Percentiles rank a stretch among this genome's conserved stretches.
These are phyloP conservation scores for Chesias legatella DNA, from an alignment of 2,888 invertebrate species.

Conservation along the genomic window DNA sequence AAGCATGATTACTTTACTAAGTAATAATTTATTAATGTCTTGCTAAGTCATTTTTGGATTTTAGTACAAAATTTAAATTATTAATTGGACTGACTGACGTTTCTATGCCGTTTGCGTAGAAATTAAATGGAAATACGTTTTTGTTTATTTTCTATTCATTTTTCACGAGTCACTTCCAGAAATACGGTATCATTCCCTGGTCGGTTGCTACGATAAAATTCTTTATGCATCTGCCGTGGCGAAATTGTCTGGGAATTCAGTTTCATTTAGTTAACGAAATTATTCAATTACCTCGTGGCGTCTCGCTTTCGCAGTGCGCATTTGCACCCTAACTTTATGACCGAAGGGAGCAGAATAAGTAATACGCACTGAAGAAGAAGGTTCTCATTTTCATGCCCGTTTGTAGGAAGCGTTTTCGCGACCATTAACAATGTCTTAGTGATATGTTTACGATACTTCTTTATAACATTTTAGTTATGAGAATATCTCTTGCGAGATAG, in stretches of 20 bases:
- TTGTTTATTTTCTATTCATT: too few species aligned
- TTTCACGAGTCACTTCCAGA: constrained; percentile 34
- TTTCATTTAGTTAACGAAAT: constrained; percentile 74
- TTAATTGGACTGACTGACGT: too few species aligned
- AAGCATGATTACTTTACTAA: too few species aligned
- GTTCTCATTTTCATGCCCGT: not conserved
- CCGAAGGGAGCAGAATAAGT: not conserved
- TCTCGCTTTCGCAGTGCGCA: constrained; percentile 24
- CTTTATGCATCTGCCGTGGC: constrained; percentile 61
- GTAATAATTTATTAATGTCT: too few species aligned
- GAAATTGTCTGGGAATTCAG: constrained; percentile 62
- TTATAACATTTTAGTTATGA: too few species aligned
- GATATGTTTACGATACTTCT: too few species aligned
- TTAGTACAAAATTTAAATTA: too few species aligned
- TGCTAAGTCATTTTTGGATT: too few species aligned
- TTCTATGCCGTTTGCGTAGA: too few species aligned
- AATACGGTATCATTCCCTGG: constrained; percentile 9
- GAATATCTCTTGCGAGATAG: too few species aligned
- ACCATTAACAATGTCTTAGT: not conserved
- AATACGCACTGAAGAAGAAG: not conserved
- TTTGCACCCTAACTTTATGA: constrained; percentile 19
- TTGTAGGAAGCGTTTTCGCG: not conserved
- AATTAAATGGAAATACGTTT: too few species aligned
- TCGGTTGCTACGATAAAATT: constrained; percentile 54
- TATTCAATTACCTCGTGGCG: constrained; percentile 63